These are phyloP conservation scores for Manis pentadactyla DNA, from an alignment of 2,797 vertebrate species.

Conservation along the genomic window DNA sequence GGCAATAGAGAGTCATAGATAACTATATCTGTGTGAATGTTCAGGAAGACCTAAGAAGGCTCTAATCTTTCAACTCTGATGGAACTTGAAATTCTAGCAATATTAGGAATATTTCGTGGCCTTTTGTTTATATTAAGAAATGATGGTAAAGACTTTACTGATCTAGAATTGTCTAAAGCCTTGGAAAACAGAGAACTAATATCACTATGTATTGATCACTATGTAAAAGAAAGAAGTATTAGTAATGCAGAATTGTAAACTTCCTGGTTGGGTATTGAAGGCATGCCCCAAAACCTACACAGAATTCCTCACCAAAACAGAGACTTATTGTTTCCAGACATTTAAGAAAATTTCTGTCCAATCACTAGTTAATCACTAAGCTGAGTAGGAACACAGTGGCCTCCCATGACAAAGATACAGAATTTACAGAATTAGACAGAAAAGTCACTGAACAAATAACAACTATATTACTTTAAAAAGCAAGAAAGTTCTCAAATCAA, in stretches of 20 bases:
- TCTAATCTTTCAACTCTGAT: not conserved
- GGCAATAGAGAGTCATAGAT: not conserved
- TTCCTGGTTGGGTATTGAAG: not conserved
- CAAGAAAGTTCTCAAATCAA: not conserved
- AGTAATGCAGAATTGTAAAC: not conserved
- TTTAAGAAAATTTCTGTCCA: not conserved
- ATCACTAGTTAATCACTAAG: not conserved
- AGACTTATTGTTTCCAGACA: not conserved
- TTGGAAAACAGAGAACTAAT: not conserved
- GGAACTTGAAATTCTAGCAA: not conserved
- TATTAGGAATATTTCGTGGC: not conserved
- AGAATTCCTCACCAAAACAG: not conserved
- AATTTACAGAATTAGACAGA: not conserved
- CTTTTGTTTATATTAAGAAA: not conserved
- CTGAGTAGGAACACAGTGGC: not conserved
- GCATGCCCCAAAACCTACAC: not conserved
- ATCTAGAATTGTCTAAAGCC: not conserved
- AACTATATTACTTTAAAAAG: not conserved
- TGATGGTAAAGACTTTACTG: not conserved
- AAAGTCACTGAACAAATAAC: not conserved
- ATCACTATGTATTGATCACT: not conserved
- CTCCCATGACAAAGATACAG: not conserved
- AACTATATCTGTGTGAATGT: not conserved
- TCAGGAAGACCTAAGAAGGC: not conserved
- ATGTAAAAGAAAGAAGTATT: not conserved